phyloP scores from a whole-genome alignment of 2,888 invertebrate genomes.

The Cephus pulcher region DNA sequence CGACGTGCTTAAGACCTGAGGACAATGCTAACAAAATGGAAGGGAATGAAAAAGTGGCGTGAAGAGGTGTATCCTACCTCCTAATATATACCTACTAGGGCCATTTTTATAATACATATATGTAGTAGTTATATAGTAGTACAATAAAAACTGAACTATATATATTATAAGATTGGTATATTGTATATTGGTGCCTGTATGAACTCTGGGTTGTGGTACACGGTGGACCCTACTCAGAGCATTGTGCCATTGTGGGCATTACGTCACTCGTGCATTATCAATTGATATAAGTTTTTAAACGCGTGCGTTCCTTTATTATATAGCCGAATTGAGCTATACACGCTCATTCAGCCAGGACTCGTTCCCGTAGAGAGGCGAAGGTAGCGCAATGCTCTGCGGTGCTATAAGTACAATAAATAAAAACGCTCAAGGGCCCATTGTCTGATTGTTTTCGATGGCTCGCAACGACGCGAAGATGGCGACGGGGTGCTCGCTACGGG shows the following conservation, averaged over 20 bases:
- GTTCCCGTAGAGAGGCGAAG: constrained; percentile 1
- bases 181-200: background rate
- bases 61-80: background rate
- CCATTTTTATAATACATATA: background rate
- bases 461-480: constrained; percentile 45
- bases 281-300: constrained; percentile 5
- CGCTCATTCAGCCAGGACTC: background rate
- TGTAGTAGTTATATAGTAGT: too few species aligned
- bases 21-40: background rate
- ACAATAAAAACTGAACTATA: too few species aligned
- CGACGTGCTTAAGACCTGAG: constrained; percentile 16
- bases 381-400: constrained; percentile 5
- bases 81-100: background rate
- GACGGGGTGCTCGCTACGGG: constrained; percentile 52
- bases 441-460: constrained; percentile 53
- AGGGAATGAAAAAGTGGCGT: background rate
- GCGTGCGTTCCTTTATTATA: constrained; percentile 1
- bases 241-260: constrained; percentile 6
- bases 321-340: constrained; percentile 3
- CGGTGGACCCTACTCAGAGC: background rate
- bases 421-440: constrained; percentile 52
- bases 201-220: background rate
- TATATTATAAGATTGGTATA: background rate
- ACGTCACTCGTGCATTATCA: constrained; percentile 6
- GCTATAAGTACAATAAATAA: constrained; percentile 39